Evolutionary conservation across 64 coral and sea anemone genomes (phyloP), one percentile per base, ranked within the genome.

Genomic region (Porites lutea): DNA sequence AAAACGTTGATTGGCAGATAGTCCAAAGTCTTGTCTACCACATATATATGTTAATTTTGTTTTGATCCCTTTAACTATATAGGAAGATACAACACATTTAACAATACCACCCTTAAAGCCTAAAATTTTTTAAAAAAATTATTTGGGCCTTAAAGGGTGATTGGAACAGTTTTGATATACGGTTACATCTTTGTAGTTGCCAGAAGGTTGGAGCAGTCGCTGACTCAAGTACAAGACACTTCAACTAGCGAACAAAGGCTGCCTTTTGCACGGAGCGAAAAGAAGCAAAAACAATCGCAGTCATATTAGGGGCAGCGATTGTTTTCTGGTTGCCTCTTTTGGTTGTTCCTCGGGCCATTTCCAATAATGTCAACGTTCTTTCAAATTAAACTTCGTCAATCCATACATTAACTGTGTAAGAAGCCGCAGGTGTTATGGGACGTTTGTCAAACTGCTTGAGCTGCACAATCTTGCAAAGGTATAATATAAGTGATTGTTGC

Each of bases 351-450:
- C 37, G 44, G 18, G 13, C 46, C 19, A 13, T 76, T 7, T 15
- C 73, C 73, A 52, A 50, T 13, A 2, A 76, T 76, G 12, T 83
- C 3, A 59, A 65, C 2, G 43, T 18, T 66, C 62, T 83, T 12
- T 83, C 79, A 11, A 16, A 66, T 49, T 83, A 61, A 44, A 83
- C 13, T 83, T 61, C 15, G 49, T 83, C 58, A 83, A 83, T n/a
- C 79, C 79, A 66, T 83, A 83, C 60, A 66, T 83, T 8, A 66
- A 83, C 19, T 83, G 79, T 11, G 79, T 19, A 43, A 83, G 79
- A 47, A 83, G 79, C 66, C 61, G 44, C 13, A 65, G 79, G 60
- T 83, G 48, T 66, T 83, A 43, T 37, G 59, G 18, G 4, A 46
- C 79, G 14, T 83, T 83, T 65, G 27, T 65, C 49, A 67, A 66